Percentiles rank a stretch among this genome's conserved stretches.
phyloP scores from a whole-genome alignment of 2,113 vertebrate species.

The Ondatra zibethicus region DNA sequence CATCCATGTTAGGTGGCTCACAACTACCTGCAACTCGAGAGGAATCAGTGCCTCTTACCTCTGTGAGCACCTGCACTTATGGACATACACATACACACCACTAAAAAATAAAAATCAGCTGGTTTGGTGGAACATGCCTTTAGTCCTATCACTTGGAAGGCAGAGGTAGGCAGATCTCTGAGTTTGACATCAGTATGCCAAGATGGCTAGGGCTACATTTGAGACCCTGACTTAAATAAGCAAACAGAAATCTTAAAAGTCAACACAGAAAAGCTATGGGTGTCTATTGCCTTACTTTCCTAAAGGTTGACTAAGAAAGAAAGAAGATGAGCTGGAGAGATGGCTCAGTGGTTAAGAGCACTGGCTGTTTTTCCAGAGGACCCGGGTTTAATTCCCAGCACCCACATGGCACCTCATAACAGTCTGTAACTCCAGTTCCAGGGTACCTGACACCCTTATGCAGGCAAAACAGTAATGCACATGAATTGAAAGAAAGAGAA shows the following conservation, averaged over 20 bases:
- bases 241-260: not conserved
- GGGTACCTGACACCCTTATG: not conserved
- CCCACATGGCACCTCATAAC: not conserved
- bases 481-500: not conserved
- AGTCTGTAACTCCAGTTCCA: not conserved
- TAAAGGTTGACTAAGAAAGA: slow-evolving; percentile 19
- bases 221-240: not conserved
- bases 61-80: not conserved
- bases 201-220: not conserved
- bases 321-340: not conserved
- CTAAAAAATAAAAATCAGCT: not conserved
- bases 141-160: not conserved
- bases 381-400: not conserved
- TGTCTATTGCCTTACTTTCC: not conserved
- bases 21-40: not conserved
- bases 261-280: not conserved
- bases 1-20: not conserved
- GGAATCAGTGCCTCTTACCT: not conserved
- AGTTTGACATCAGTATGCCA: not conserved
- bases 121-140: not conserved
- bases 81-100: not conserved
- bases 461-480: not conserved
- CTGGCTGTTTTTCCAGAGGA: not conserved
- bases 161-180: not conserved
- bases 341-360: not conserved